phyloP scores from a whole-genome alignment of 2,888 invertebrate species.

The Parapristionchus giblindavisi region DNA sequence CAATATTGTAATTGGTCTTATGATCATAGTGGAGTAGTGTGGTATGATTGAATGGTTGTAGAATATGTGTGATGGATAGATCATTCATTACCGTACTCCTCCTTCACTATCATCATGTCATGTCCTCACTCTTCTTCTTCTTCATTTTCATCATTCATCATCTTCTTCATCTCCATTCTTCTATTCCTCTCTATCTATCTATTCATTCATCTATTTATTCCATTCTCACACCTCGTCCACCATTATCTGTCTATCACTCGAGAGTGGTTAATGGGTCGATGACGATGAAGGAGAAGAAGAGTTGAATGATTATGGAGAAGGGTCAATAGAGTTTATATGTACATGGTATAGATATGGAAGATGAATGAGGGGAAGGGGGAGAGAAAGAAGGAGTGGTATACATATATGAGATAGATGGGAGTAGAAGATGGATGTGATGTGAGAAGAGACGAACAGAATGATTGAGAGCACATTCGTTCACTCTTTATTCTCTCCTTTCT shows the following conservation, averaged over 20 bases:
- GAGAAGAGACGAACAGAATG: no score
- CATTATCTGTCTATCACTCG: no score
- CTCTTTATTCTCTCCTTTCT: neutral
- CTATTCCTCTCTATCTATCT: neutral
- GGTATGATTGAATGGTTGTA: no score
- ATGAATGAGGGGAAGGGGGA: neutral
- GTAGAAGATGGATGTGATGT: constrained; percentile 32
- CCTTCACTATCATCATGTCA: constrained; percentile 7
- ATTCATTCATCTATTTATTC: neutral
- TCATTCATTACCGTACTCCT: constrained; percentile 14
- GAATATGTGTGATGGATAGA: neutral
- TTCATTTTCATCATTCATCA: neutral
- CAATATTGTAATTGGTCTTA: no score
- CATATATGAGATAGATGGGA: constrained; percentile 23
- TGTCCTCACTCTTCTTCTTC: neutral
- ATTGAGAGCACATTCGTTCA: neutral
- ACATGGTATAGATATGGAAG: neutral
- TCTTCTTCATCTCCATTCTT: neutral
- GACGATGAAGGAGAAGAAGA: no score
- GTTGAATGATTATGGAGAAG: no score
- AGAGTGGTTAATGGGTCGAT: no score
- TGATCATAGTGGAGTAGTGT: no score
- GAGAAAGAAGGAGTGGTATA: constrained; percentile 2
- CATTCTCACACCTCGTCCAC: neutral
- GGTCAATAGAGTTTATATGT: no score